Conservation (phyloP, 2,888 invertebrate species). For the Drosophila subsilvestris region DNA sequence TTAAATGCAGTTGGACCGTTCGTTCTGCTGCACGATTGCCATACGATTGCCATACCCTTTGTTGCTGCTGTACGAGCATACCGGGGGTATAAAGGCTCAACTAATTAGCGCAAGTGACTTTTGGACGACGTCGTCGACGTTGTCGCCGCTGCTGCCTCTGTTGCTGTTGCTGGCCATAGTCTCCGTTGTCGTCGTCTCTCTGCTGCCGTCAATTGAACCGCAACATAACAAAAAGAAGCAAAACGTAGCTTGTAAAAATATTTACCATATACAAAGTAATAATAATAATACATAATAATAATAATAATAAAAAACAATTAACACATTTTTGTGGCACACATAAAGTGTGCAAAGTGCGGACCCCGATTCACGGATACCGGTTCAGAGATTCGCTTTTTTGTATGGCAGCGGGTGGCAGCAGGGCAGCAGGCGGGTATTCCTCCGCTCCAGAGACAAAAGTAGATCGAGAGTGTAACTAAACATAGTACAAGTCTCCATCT, state of each 20-base stretch:
- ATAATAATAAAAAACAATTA: conserved; percentile 60
- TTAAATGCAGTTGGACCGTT: too few species aligned
- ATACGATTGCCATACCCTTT: background rate
- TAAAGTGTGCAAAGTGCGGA: conserved; percentile 45
- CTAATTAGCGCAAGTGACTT: conserved; percentile 70
- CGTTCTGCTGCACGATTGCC: background rate
- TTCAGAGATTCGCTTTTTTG: conserved; percentile 16
- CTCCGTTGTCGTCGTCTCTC: conserved; percentile 5
- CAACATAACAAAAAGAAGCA: conserved; percentile 30
- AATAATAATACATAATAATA: conserved; percentile 22
- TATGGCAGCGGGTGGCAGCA: background rate
- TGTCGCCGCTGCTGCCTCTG: conserved; percentile 19
- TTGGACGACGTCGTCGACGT: conserved; percentile 51
- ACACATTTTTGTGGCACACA: conserved; percentile 65
- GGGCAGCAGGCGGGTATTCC: conserved; percentile 20
- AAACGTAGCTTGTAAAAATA: conserved; percentile 47
- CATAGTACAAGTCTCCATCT: conserved; percentile 59
- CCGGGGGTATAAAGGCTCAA: conserved; percentile 40
- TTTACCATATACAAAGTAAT: conserved; percentile 33
- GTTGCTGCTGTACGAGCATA: conserved; percentile 1
- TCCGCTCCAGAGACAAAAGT: conserved; percentile 39
- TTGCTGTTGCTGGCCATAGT: conserved; percentile 12
- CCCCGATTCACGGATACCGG: conserved; percentile 26
- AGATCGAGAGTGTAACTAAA: conserved; percentile 48
- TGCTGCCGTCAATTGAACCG: conserved; percentile 52